A percentile compares a stretch with the other conserved stretches of the same genome.
Conservation (phyloP, 2,113 vertebrate species). For the Scartelaos histophorus region DNA sequence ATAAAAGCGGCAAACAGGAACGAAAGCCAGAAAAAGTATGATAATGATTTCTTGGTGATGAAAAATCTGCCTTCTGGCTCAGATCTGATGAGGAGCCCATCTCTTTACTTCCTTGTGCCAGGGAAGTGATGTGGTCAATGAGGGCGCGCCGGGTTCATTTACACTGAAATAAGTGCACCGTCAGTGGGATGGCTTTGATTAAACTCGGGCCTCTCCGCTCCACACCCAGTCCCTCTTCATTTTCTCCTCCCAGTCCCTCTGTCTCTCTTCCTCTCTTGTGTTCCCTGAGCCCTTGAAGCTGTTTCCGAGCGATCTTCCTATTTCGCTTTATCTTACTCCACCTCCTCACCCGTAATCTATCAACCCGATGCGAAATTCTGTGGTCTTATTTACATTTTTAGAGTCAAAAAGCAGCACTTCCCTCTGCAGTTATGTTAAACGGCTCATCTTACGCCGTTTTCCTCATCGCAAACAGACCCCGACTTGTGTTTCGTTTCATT, state of each 20-base stretch:
- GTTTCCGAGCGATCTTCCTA: background rate
- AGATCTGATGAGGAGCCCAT: constrained; percentile 31
- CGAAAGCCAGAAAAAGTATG: too few relatives aligned
- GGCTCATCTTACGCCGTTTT: too few relatives aligned
- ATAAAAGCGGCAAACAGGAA: too few relatives aligned
- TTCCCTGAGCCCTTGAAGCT: constrained; percentile 14
- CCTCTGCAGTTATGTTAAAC: background rate
- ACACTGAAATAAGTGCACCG: constrained; percentile 64
- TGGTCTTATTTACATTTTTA: background rate
- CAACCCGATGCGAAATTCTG: background rate
- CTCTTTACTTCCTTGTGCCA: constrained; percentile 9
- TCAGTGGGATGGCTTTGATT: constrained; percentile 66
- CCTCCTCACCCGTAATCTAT: background rate
- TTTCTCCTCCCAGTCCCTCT: constrained; percentile 33
- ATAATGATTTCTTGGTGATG: background rate
- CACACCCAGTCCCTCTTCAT: constrained; percentile 35
- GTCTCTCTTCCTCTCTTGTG: constrained; percentile 18
- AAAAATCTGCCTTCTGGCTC: constrained; percentile 12
- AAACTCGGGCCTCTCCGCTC: constrained; percentile 42
- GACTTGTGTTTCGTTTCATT: too few relatives aligned
- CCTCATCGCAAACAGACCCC: too few relatives aligned
- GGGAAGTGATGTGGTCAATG: constrained; percentile 48
- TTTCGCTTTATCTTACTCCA: constrained; percentile 22
- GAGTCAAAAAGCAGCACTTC: background rate
- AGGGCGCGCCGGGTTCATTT: constrained; percentile 60